phyloP scores from a whole-genome alignment of 2,113 vertebrate genomes.

The Megaceryle maxima region DNA sequence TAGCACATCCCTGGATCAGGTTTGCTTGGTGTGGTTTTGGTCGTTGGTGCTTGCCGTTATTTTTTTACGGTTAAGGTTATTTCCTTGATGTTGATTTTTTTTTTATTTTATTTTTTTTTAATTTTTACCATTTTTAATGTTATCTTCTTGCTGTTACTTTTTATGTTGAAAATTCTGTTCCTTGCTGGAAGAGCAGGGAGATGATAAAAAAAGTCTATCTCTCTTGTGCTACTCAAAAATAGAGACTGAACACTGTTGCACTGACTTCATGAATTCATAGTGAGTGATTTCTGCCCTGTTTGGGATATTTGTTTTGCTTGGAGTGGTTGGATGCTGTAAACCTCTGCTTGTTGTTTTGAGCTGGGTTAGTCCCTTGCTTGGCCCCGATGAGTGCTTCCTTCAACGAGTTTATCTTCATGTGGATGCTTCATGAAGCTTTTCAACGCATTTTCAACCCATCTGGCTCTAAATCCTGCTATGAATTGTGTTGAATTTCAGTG shows the following conservation, averaged over 20 bases:
- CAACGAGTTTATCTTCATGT: background rate
- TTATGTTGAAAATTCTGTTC: background rate
- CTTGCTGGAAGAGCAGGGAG: background rate
- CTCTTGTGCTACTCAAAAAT: background rate
- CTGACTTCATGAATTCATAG: rapidly evolving
- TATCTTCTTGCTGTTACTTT: background rate
- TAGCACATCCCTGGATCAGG: background rate
- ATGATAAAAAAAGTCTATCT: background rate
- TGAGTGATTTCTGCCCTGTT: background rate
- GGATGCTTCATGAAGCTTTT: background rate
- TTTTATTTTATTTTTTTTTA: too few species aligned
- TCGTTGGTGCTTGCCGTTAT: background rate
- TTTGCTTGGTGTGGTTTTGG: background rate
- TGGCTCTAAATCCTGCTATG: background rate
- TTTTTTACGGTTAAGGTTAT: too few species aligned
- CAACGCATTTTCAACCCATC: background rate
- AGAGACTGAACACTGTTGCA: background rate
- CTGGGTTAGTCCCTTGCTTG: background rate
- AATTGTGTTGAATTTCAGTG: background rate
- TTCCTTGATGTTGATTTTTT: too few species aligned
- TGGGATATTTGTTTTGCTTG: background rate
- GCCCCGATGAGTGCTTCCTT: rapidly evolving
- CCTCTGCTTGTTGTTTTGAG: background rate
- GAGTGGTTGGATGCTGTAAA: background rate
- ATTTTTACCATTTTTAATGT: too few species aligned